These are phyloP conservation scores for Pseudomyrmex concolor DNA, from an alignment of 1,140 invertebrate genomes.

Conservation along the genomic window DNA sequence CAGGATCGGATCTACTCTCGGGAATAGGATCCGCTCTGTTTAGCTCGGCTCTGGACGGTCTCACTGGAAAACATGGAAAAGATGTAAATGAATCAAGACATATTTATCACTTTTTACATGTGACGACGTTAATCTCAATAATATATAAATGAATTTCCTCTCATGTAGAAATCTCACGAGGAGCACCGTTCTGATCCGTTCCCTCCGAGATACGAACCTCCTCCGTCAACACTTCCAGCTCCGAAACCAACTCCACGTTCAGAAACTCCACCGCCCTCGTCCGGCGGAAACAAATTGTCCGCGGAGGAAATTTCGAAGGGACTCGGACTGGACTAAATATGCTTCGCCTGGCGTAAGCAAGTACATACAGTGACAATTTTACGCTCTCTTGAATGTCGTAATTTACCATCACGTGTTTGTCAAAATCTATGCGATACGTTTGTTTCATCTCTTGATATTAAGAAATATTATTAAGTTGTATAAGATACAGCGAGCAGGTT, in stretches of 20 bases:
- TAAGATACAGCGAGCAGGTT: not conserved
- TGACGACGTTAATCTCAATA: not conserved
- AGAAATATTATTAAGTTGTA: not conserved
- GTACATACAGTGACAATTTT: slow-evolving; percentile 24
- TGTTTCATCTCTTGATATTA: not conserved
- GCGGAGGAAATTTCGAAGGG: slow-evolving; percentile 83
- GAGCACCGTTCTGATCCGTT: slow-evolving; percentile 31
- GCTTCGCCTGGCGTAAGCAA: not conserved
- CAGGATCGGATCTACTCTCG: slow-evolving; percentile 76
- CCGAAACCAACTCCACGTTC: slow-evolving; percentile 55
- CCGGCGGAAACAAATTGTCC: slow-evolving; percentile 75
- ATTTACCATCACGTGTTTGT: not conserved
- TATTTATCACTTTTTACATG: not conserved
- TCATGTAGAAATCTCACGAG: slow-evolving; percentile 68
- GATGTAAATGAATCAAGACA: slow-evolving; percentile 70
- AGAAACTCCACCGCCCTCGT: slow-evolving; percentile 66
- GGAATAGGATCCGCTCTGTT: slow-evolving; percentile 80
- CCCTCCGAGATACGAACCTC: slow-evolving; percentile 50
- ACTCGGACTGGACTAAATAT: slow-evolving; percentile 78
- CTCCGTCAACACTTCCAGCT: slow-evolving; percentile 52
- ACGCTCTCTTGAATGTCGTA: slow-evolving; percentile 45
- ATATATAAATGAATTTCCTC: not conserved
- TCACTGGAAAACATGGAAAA: slow-evolving; percentile 76
- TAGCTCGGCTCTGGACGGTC: slow-evolving; percentile 79
- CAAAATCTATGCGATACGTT: not conserved